phyloP scores from a whole-genome alignment of 2,113 vertebrate species.

The Rhinichthys klamathensis region DNA sequence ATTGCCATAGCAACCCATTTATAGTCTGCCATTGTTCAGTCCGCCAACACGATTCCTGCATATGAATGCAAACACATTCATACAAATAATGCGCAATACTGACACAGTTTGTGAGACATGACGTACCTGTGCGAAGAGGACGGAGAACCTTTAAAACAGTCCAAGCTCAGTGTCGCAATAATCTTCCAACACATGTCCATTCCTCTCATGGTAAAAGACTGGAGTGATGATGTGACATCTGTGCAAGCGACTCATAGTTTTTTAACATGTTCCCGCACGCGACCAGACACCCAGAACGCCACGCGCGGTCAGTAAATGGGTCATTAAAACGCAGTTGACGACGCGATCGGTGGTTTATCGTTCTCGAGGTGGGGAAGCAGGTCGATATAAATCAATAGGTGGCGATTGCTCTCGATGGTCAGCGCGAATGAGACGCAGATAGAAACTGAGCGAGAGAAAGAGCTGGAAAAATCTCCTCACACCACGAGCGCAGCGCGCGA shows the following conservation, averaged over 20 bases:
- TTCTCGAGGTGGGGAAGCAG: slow-evolving; percentile 37
- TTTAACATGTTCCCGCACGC: slow-evolving; percentile 32
- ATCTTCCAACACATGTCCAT: slow-evolving; percentile 79
- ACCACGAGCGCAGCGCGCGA: background rate
- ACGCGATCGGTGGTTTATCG: slow-evolving; percentile 46
- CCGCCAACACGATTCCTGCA: background rate
- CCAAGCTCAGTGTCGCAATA: slow-evolving; percentile 74
- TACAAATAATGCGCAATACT: background rate
- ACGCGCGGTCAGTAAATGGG: background rate
- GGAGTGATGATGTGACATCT: slow-evolving; percentile 44
- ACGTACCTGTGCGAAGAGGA: slow-evolving; percentile 68
- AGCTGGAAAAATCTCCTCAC: background rate
- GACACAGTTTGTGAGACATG: background rate
- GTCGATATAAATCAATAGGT: background rate
- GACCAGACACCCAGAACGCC: slow-evolving; percentile 1
- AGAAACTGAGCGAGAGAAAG: slow-evolving; percentile 25
- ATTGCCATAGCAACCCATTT: slow-evolving; percentile 46
- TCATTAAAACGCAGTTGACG: slow-evolving; percentile 36
- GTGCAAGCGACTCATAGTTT: slow-evolving; percentile 42
- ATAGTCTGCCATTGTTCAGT: slow-evolving; percentile 16
- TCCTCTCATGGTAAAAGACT: slow-evolving; percentile 63
- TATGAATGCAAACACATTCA: background rate
- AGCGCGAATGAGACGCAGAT: background rate
- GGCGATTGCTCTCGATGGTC: slow-evolving; percentile 31
- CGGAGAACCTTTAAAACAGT: slow-evolving; percentile 74